phyloP scores from a whole-genome alignment of 2,797 vertebrate species.

The Semotilus atromaculatus region DNA sequence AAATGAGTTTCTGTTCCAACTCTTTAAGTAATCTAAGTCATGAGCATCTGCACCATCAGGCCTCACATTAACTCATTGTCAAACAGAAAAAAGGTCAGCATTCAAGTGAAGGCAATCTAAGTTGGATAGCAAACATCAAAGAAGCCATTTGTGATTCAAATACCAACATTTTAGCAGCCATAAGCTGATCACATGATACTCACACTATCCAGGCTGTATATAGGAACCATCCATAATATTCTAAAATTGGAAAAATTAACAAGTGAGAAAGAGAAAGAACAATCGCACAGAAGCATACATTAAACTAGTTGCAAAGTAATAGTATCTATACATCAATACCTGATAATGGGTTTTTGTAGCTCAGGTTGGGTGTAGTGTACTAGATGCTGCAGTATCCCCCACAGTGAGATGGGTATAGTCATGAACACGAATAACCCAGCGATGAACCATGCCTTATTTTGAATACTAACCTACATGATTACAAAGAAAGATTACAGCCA shows the following conservation, averaged over 20 bases:
- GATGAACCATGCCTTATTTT: constrained; percentile 98
- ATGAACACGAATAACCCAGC: constrained; percentile 96
- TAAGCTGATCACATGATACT: constrained; percentile 73
- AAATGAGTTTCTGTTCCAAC: not conserved
- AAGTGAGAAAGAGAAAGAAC: not conserved
- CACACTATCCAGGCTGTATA: constrained; percentile 98
- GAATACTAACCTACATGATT: constrained; percentile 85
- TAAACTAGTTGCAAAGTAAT: not conserved
- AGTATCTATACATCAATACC: constrained; percentile 73
- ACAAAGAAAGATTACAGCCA: not conserved
- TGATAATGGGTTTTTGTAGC: constrained; percentile 97
- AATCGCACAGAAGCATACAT: not conserved
- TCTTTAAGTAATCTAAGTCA: constrained; percentile 22
- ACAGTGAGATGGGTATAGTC: constrained; percentile 96
- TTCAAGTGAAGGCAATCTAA: not conserved
- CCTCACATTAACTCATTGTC: constrained; percentile 5
- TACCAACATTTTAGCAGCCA: not conserved
- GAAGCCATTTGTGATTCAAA: not conserved
- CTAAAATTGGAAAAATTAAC: constrained; percentile 68
- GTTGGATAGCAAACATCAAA: not conserved
- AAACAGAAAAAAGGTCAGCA: not conserved
- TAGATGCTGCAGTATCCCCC: constrained; percentile 96
- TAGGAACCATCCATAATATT: constrained; percentile 99
- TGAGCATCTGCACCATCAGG: constrained; percentile 6
- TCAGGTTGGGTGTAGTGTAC: constrained; percentile 98